These are phyloP conservation scores for Calyptomena viridis DNA, from an alignment of 2,113 vertebrate species.

Conservation along the genomic window DNA sequence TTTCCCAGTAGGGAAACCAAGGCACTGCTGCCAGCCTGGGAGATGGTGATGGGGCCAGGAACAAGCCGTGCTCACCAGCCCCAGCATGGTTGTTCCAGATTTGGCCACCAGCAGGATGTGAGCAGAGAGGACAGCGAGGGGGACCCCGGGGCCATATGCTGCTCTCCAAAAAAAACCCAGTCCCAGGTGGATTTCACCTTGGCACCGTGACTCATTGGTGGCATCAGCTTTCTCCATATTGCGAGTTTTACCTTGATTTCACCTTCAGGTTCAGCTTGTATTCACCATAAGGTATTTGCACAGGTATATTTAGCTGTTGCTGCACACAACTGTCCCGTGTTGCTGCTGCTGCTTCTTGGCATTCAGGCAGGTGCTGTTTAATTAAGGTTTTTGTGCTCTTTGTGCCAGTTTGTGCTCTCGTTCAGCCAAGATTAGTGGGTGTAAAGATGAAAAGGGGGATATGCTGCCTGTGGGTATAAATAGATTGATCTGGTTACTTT, in stretches of 20 bases:
- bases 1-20: constrained; percentile 7
- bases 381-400: constrained; percentile 34
- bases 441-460: not conserved
- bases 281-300: not conserved
- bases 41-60: not conserved
- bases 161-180: not conserved
- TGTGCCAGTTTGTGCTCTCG: not conserved
- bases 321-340: not conserved
- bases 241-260: not conserved
- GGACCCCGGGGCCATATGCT: not conserved
- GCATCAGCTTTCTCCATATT: not conserved
- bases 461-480: not conserved
- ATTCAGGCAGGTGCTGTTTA: constrained; percentile 18
- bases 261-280: not conserved
- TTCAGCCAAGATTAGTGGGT: not conserved
- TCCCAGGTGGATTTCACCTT: not conserved
- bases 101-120: not conserved
- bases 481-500: not conserved
- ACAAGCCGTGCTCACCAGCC: not conserved
- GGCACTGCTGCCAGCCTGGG: not conserved
- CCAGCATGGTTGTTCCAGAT: not conserved
- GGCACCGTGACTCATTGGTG: not conserved
- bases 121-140: not conserved
- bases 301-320: not conserved
- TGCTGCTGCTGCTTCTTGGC: not conserved